A percentile compares a stretch with the other conserved stretches of the same genome.
phyloP scores from a whole-genome alignment of 2,797 vertebrate species.

The Podarcis siculus region DNA sequence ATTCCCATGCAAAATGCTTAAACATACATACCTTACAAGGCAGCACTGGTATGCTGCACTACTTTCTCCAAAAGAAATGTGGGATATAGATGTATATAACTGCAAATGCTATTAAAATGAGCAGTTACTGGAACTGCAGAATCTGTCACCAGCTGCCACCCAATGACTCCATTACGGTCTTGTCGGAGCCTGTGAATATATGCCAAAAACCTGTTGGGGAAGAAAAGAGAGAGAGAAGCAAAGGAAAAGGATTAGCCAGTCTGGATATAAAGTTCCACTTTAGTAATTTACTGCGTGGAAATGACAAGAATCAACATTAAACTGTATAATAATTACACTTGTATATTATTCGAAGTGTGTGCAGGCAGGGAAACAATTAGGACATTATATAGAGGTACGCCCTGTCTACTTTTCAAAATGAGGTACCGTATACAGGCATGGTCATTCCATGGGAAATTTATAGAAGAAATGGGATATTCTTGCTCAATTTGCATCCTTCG shows the following conservation, averaged over 20 bases:
- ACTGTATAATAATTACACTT: background rate
- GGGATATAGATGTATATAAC: constrained; percentile 76
- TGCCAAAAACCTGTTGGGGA: constrained; percentile 69
- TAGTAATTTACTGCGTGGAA: constrained; percentile 53
- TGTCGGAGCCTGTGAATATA: constrained; percentile 66
- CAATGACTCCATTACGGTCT: constrained; percentile 55
- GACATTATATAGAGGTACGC: background rate
- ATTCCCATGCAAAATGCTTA: constrained; percentile 16
- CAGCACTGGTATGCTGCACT: constrained; percentile 73
- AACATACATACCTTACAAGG: constrained; percentile 72
- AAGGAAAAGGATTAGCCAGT: constrained; percentile 60
- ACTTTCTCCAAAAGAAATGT: constrained; percentile 72
- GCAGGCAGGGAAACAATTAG: background rate
- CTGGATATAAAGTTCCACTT: constrained; percentile 23
- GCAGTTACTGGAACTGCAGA: constrained; percentile 57
- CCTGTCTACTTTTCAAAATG: background rate
- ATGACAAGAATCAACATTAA: background rate
- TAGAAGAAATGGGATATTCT: background rate
- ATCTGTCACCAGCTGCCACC: constrained; percentile 72
- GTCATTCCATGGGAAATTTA: background rate
- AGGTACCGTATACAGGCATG: background rate
- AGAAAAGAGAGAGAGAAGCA: constrained; percentile 40
- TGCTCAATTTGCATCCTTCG: background rate
- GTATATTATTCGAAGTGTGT: background rate
- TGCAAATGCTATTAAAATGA: constrained; percentile 64